Percentiles rank a stretch among this genome's conserved stretches.
Evolutionary conservation across 2,797 vertebrate species (phyloP).

Genomic region (Delichon dasypus): DNA sequence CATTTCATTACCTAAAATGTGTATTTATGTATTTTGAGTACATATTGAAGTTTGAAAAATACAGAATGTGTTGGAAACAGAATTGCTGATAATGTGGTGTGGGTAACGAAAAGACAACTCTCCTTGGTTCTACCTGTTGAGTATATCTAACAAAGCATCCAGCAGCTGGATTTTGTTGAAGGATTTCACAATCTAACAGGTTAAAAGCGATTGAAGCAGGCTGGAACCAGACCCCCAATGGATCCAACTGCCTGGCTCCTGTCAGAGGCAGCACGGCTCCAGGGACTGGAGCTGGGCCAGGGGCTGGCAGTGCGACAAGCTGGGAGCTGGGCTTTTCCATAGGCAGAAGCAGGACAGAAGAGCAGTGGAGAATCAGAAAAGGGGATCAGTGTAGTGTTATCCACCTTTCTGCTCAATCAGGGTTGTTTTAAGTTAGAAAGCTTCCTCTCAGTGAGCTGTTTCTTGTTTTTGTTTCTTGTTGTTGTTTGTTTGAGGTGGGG

Average conservation of each 20-base stretch:
- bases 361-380: background rate
- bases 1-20: background rate
- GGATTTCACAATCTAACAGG: background rate
- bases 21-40: background rate
- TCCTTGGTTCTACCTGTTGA: background rate
- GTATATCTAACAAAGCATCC: background rate
- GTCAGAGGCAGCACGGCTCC: background rate
- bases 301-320: background rate
- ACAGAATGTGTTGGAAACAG: background rate
- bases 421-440: background rate
- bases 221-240: rapidly evolving
- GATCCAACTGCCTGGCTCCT: background rate
- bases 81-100: background rate
- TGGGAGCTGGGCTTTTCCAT: background rate
- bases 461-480: too few relatives aligned
- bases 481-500: too few relatives aligned
- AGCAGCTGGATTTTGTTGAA: background rate
- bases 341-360: background rate
- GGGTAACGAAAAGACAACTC: background rate
- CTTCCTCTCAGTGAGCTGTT: background rate
- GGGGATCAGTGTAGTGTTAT: background rate
- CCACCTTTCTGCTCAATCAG: background rate
- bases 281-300: background rate
- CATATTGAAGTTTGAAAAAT: background rate
- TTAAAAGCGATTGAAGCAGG: background rate